phyloP scores from a whole-genome alignment of 2,797 vertebrate genomes.

The Pangasius sanitwongsei region DNA sequence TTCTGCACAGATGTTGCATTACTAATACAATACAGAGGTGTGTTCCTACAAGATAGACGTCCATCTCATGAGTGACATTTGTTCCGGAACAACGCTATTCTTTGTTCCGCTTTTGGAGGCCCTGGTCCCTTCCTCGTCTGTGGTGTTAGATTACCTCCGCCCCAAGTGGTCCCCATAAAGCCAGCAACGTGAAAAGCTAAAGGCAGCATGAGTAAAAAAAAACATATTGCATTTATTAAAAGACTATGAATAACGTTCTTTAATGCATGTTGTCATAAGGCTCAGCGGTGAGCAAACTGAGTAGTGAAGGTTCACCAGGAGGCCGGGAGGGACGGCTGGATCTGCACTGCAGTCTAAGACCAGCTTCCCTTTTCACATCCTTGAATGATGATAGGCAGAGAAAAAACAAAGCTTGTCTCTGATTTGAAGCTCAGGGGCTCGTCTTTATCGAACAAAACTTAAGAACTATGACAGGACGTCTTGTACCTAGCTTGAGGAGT shows the following conservation, averaged over 20 bases:
- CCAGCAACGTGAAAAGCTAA: slow-evolving; percentile 45
- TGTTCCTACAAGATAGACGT: slow-evolving; percentile 45
- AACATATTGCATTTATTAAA: slow-evolving; percentile 64
- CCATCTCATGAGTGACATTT: slow-evolving; percentile 61
- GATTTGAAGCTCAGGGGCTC: slow-evolving; percentile 36
- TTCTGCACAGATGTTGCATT: slow-evolving; percentile 19
- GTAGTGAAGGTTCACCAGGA: slow-evolving; percentile 43
- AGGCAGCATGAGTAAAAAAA: slow-evolving; percentile 47
- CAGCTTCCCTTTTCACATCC: slow-evolving; percentile 31
- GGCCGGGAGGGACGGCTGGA: slow-evolving; percentile 23
- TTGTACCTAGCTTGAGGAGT: slow-evolving; percentile 1
- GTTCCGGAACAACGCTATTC: slow-evolving; percentile 60
- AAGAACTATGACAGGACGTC: background rate
- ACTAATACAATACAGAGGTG: slow-evolving; percentile 59
- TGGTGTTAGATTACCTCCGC: slow-evolving; percentile 59
- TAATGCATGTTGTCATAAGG: slow-evolving; percentile 50
- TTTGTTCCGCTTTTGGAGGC: slow-evolving; percentile 61
- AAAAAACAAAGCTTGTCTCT: slow-evolving; percentile 31
- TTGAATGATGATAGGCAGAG: slow-evolving; percentile 22
- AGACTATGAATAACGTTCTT: slow-evolving; percentile 59
- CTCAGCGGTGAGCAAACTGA: slow-evolving; percentile 41
- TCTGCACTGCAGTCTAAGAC: slow-evolving; percentile 30
- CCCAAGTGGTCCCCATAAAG: slow-evolving; percentile 61
- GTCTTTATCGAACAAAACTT: slow-evolving; percentile 14
- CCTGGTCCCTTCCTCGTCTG: slow-evolving; percentile 53